Conservation (phyloP, 2,888 invertebrate genomes). For the Sphinx pinastri region DNA sequence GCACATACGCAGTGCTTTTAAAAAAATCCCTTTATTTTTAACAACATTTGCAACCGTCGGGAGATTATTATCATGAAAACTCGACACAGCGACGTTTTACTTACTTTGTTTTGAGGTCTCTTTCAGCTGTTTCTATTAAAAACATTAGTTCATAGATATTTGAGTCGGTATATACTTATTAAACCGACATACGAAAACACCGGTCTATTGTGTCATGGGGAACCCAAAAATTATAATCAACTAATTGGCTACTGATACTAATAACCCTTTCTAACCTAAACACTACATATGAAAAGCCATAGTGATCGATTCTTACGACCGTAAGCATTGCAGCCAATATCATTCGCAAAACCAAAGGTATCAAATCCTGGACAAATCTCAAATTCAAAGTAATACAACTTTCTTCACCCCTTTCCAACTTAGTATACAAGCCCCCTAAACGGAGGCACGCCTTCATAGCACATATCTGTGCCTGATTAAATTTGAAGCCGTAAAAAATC, state of each 20-base stretch:
- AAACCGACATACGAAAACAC: too few relatives aligned
- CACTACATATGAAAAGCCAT: too few relatives aligned
- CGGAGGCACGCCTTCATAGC: conserved; percentile 40
- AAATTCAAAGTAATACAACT: background rate
- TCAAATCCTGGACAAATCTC: background rate
- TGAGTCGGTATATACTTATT: too few relatives aligned
- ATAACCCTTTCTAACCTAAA: too few relatives aligned
- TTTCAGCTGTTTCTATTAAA: too few relatives aligned
- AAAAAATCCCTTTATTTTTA: conserved; percentile 22
- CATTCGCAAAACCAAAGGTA: background rate
- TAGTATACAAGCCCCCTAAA: conserved; percentile 42
- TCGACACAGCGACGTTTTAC: background rate
- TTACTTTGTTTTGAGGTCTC: background rate
- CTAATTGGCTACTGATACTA: too few relatives aligned
- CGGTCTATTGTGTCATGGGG: too few relatives aligned
- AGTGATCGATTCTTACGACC: too few relatives aligned
- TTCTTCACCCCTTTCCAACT: background rate
- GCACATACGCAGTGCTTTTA: conserved; percentile 7
- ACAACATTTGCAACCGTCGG: conserved; percentile 19
- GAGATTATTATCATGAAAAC: conserved; percentile 22
- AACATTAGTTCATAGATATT: too few relatives aligned
- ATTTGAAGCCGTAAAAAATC: conserved; percentile 71
- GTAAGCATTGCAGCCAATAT: too few relatives aligned
- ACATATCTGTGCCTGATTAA: conserved; percentile 62
- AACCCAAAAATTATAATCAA: too few relatives aligned